Evolutionary conservation across 2,888 invertebrate genomes (phyloP).

Genomic region (Tortricodes alternella): DNA sequence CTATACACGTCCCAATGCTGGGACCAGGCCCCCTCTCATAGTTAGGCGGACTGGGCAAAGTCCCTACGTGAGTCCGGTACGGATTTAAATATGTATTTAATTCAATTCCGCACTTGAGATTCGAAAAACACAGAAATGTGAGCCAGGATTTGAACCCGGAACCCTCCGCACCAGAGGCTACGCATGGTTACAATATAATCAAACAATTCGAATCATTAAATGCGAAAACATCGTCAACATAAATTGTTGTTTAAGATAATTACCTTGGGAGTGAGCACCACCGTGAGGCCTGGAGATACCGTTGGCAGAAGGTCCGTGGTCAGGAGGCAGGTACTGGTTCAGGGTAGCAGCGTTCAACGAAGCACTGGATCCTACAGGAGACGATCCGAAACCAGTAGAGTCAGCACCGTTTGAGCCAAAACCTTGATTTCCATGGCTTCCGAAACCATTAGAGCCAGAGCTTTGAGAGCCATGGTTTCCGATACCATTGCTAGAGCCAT

Average conservation of each 20-base stretch:
- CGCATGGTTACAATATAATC: background rate
- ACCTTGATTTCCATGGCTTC: slow-evolving; percentile 4
- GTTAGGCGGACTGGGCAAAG: no score
- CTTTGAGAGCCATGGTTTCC: slow-evolving; percentile 21
- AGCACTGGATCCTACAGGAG: slow-evolving; percentile 4
- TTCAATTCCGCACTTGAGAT: no score
- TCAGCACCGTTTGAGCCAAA: slow-evolving; percentile 36
- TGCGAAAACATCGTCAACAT: background rate
- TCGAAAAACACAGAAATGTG: no score
- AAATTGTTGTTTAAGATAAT: background rate
- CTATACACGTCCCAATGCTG: no score
- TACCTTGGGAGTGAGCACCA: slow-evolving; percentile 21
- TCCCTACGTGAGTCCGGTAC: no score
- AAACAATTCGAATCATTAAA: no score
- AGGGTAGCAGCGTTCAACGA: slow-evolving; percentile 56
- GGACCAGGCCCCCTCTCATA: no score
- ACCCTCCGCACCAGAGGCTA: no score
- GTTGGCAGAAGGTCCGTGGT: slow-evolving; percentile 50
- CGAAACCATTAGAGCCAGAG: slow-evolving; percentile 32
- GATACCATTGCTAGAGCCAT: slow-evolving; percentile 26
- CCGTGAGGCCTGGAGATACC: slow-evolving; percentile 12
- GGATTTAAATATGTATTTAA: no score
- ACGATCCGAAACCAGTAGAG: slow-evolving; percentile 37
- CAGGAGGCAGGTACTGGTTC: slow-evolving; percentile 72
- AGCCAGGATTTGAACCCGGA: no score